A percentile compares a stretch with the other conserved stretches of the same genome.
Conservation (phyloP, 2,113 vertebrate genomes). For the Marmota monax region DNA sequence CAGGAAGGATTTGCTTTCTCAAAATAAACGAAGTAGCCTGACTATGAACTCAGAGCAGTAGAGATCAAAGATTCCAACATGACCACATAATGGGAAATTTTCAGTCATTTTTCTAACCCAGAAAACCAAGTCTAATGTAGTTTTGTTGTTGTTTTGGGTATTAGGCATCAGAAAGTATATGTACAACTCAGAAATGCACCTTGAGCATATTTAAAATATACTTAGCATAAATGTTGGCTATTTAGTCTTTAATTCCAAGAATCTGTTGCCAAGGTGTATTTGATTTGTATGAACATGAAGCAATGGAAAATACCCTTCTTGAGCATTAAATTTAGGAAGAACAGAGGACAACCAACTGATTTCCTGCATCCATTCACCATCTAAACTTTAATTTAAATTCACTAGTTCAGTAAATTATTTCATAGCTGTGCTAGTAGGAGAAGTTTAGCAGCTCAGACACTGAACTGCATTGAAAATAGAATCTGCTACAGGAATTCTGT, state of each 20-base stretch:
- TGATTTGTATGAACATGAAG: not conserved
- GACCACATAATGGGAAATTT: constrained; percentile 58
- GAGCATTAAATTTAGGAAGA: not conserved
- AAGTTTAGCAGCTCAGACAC: not conserved
- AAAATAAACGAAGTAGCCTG: constrained; percentile 79
- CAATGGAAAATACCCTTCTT: not conserved
- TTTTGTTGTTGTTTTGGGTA: not conserved
- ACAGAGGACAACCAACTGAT: not conserved
- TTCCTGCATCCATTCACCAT: not conserved
- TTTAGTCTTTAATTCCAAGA: not conserved
- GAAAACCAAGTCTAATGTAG: constrained; percentile 48
- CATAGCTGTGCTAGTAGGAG: not conserved
- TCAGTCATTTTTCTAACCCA: constrained; percentile 56
- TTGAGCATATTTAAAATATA: not conserved
- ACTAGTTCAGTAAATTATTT: not conserved
- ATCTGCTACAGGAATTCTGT: not conserved
- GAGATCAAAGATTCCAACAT: constrained; percentile 66
- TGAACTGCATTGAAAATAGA: not conserved
- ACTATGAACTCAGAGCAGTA: constrained; percentile 60
- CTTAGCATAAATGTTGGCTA: not conserved
- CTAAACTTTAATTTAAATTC: not conserved
- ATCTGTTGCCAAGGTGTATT: not conserved
- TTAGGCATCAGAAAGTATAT: not conserved
- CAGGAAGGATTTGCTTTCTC: constrained; percentile 80
- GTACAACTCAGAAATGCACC: not conserved